Evolutionary conservation across 2,888 invertebrate genomes (phyloP), one percentile per base, ranked within the genome.

Genomic region (Calameuta pallipes): DNA sequence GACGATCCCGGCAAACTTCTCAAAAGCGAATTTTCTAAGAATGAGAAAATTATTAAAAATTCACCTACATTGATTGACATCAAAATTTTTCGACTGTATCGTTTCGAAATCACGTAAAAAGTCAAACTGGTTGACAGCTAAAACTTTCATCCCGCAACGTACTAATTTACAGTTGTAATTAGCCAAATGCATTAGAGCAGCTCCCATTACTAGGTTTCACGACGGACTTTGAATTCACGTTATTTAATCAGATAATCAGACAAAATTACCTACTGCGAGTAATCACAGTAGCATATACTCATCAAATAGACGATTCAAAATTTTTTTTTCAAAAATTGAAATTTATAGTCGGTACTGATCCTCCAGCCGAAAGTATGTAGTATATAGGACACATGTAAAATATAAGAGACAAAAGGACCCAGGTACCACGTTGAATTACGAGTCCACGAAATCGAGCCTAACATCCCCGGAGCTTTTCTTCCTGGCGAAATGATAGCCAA

Each of bases 401-500:
- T 23, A 9, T 23, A 56, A 56, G 56, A 56, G 56, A 9, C 56
- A 23, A 56, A 56, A 56, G 56, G 56, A 56, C 56, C 56, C 23
- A 23, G 30, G 71, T 3, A n/a, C 33, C 30, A 15, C 71, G 71
- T 30, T 34, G 71, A 71, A 23, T 30, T 34, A 33, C 30, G 71
- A 30, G 71, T 6, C 31, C 9, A 15, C 56, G 56, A 56, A 78
- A 37, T 31, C 71, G 34, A 71, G 31, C 33, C 71, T 71, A 33
- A 34, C 15, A 31, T 36, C 37, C 74, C n/a, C 36, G 36, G 36
- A 30, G 34, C 30, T 34, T 74, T 35, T 35, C 37, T 36, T 34
- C 79, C 68, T 41, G 78, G 79, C 78, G 83, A 80, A 87, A 85
- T 85, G 85, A 88, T 88, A 84, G 87, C 82, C 86, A 78, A 82